Evolutionary conservation across 1,140 invertebrate genomes (phyloP).

Genomic region (Drosophila trapezifrons): DNA sequence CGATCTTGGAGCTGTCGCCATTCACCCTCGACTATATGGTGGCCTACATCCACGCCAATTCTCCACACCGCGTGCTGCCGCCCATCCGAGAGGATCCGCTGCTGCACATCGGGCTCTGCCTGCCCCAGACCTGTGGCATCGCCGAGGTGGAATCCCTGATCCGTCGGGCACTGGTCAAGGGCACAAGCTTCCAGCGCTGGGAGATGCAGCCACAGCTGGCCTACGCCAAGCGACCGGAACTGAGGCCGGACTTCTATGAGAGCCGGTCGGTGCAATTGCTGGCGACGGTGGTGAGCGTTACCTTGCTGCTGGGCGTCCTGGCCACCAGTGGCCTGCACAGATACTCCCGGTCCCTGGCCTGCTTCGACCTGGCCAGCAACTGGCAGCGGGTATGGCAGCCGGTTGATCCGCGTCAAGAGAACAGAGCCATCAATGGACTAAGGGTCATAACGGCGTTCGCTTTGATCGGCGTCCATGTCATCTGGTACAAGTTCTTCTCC

Average conservation of each 20-base stretch:
- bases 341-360: conserved; percentile 11
- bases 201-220: conserved; percentile 35
- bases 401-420: conserved; percentile 23
- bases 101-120: conserved; percentile 56
- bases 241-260: conserved; percentile 4
- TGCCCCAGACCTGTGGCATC: conserved; percentile 35
- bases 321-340: not conserved
- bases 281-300: not conserved
- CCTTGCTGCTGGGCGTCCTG: conserved; percentile 7
- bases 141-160: conserved; percentile 41
- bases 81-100: not conserved
- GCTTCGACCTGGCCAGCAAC: conserved; percentile 47
- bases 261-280: conserved; percentile 17
- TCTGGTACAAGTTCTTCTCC: conserved; percentile 40
- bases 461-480: conserved; percentile 37
- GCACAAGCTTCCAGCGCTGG: not conserved
- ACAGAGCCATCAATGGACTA: conserved; percentile 52
- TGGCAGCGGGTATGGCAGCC: conserved; percentile 37
- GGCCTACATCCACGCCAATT: conserved; percentile 47
- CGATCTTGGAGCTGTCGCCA: conserved; percentile 23
- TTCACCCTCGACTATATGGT: conserved; percentile 44
- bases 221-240: conserved; percentile 29
- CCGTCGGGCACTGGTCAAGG: not conserved
- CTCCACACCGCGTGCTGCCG: conserved; percentile 16
- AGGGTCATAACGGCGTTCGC: conserved; percentile 35